phyloP scores from a whole-genome alignment of 2,797 vertebrate genomes.

The Sebastolobus altivelis region DNA sequence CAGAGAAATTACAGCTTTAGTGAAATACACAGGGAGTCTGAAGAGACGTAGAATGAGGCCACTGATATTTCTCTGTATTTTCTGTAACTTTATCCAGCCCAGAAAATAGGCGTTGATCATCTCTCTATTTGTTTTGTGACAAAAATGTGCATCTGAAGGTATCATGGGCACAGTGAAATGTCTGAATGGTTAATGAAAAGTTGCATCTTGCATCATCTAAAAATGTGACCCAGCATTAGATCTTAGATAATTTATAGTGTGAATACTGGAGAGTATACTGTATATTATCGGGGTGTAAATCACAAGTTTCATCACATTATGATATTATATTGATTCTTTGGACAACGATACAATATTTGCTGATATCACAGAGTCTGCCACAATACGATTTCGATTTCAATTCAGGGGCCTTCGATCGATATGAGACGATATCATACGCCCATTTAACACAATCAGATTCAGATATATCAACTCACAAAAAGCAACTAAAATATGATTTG shows the following conservation, averaged over 20 bases:
- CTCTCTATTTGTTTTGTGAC: neutral
- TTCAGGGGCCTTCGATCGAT: too few relatives aligned
- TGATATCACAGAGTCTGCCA: too few relatives aligned
- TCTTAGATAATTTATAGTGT: neutral
- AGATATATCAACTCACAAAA: too few relatives aligned
- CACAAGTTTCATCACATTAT: too few relatives aligned
- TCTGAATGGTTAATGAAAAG: neutral
- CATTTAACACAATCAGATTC: too few relatives aligned
- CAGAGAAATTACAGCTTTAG: constrained; percentile 16
- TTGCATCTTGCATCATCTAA: neutral
- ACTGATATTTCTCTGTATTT: neutral
- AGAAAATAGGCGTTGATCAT: neutral
- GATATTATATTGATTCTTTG: too few relatives aligned
- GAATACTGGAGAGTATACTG: neutral
- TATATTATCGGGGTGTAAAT: neutral
- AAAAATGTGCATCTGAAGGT: neutral
- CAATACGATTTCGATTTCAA: too few relatives aligned
- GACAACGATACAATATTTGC: too few relatives aligned
- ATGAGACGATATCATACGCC: too few relatives aligned
- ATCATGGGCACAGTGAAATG: neutral
- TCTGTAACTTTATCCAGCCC: neutral
- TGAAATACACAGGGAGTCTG: neutral
- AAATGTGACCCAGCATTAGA: neutral
- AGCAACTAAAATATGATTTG: too few relatives aligned
- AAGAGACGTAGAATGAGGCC: neutral